Evolutionary conservation across 2,113 vertebrate genomes (phyloP).

Genomic region (Myrmecophaga tridactyla): DNA sequence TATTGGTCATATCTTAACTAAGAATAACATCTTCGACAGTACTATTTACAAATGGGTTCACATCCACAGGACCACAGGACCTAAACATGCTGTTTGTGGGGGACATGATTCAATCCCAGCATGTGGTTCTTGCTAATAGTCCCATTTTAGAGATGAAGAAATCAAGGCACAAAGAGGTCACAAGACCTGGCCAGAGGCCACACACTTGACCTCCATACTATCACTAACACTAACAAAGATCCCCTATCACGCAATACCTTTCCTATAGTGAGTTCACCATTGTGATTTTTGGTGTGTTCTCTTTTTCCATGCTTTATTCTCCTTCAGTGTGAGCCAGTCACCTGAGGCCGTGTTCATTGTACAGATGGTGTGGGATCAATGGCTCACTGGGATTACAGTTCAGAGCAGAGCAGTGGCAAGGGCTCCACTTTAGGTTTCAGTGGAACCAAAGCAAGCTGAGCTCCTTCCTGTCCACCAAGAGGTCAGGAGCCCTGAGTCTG

Average conservation of each 20-base stretch:
- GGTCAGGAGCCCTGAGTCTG: background rate
- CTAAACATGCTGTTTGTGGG: no score
- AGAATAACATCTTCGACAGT: no score
- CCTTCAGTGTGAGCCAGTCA: background rate
- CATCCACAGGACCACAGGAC: no score
- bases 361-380: background rate
- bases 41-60: no score
- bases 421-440: background rate
- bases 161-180: background rate
- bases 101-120: no score
- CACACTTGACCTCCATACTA: background rate
- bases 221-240: background rate
- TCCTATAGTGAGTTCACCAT: background rate
- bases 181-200: background rate
- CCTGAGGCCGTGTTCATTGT: background rate
- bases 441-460: background rate
- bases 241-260: background rate
- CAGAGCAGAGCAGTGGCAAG: background rate
- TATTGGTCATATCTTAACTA: no score
- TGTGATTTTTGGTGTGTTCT: background rate
- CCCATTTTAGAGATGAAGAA: constrained; percentile 26
- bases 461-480: background rate
- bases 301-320: background rate
- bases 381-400: background rate
- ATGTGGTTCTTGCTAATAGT: background rate